These are phyloP conservation scores for Diprion similis DNA, from an alignment of 1,140 invertebrate genomes.

Conservation along the genomic window DNA sequence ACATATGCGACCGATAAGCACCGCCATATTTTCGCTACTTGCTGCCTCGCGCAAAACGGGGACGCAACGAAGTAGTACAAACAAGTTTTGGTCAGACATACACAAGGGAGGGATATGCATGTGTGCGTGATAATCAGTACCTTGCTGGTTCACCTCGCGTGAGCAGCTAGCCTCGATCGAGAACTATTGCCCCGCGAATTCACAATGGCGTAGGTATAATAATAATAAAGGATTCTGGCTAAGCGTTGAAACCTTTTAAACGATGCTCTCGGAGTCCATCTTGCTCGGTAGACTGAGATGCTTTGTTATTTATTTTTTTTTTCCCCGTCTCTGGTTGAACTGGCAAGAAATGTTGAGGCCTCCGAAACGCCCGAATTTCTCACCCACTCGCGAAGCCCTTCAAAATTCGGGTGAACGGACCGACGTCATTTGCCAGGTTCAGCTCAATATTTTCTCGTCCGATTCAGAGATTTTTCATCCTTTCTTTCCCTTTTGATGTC, in stretches of 20 bases:
- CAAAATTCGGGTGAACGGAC: neutral
- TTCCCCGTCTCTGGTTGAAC: no score
- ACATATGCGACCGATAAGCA: conserved; percentile 7
- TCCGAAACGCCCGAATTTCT: neutral
- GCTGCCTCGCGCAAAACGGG: neutral
- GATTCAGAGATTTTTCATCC: conserved; percentile 14
- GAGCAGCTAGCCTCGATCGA: neutral
- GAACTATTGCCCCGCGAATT: neutral
- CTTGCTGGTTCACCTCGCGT: neutral
- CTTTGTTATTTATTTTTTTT: neutral
- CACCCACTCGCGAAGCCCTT: neutral
- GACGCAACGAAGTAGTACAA: conserved; percentile 11
- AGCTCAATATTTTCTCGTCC: neutral
- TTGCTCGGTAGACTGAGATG: neutral
- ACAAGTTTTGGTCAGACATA: neutral
- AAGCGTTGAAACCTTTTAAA: neutral
- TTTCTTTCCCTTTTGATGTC: conserved; percentile 15
- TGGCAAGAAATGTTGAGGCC: neutral
- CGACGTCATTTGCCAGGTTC: neutral
- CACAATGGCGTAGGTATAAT: neutral
- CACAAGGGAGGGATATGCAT: neutral
- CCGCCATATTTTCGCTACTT: neutral
- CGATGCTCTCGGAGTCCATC: neutral
- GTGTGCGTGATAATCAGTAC: neutral
- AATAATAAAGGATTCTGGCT: neutral